phyloP scores from a whole-genome alignment of 2,113 vertebrate species.

The Anolis carolinensis region DNA sequence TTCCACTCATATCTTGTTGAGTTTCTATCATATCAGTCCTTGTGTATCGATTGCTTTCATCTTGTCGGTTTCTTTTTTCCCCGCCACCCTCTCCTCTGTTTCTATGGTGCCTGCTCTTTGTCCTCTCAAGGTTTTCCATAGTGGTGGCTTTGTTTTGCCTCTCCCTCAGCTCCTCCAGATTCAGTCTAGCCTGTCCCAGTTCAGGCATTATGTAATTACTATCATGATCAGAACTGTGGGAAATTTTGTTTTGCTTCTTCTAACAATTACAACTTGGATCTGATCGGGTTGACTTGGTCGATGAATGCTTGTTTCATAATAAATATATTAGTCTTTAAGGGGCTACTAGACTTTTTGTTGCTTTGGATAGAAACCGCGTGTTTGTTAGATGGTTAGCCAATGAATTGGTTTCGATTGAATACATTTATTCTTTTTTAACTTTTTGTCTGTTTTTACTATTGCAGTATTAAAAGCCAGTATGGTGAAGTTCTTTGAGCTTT shows the following conservation, averaged over 20 bases:
- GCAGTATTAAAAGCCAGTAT: no score
- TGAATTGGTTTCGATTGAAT: no score
- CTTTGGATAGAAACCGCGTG: no score
- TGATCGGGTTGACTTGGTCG: no score
- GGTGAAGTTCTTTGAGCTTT: no score
- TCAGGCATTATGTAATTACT: neutral
- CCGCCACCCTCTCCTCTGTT: conserved; percentile 9
- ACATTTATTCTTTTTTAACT: no score
- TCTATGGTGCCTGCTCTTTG: conserved; percentile 16
- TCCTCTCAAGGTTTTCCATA: conserved; percentile 35
- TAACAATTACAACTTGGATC: conserved; percentile 5
- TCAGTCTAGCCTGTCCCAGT: neutral
- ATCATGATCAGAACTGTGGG: neutral
- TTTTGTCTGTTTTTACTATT: no score
- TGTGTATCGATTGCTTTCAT: neutral
- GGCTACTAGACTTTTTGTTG: no score
- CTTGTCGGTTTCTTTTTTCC: neutral
- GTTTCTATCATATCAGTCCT: conserved; percentile 17
- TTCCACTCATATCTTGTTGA: neutral
- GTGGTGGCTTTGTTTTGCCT: neutral
- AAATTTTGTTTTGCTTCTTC: conserved; percentile 9
- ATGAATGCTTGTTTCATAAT: no score
- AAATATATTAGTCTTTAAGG: no score
- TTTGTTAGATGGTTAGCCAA: neutral
- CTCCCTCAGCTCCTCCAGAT: neutral